Percentiles rank a stretch among this genome's conserved stretches.
Conservation (phyloP, 2,797 vertebrate species). For the Morelia viridis region DNA sequence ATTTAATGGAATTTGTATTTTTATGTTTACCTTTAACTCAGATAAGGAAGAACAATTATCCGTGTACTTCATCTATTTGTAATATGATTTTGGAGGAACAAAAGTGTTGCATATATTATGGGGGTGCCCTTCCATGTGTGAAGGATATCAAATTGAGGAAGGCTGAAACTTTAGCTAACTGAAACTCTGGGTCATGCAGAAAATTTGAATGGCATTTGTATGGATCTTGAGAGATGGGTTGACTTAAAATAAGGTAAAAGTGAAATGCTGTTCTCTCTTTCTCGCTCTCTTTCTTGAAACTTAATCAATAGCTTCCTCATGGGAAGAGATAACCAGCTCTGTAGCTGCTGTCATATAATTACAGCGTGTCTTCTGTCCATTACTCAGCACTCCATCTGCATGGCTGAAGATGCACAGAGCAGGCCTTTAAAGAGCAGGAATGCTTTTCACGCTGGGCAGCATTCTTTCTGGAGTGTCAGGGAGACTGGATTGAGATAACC, state of each 20-base stretch:
- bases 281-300: conserved; percentile 32
- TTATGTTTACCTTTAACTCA: neutral
- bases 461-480: conserved; percentile 39
- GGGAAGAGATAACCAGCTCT: conserved; percentile 46
- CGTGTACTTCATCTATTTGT: neutral
- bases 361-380: conserved; percentile 46
- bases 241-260: neutral
- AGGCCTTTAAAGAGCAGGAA: conserved; percentile 29
- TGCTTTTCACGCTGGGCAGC: neutral
- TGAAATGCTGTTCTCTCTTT: neutral
- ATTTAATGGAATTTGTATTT: neutral
- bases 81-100: neutral
- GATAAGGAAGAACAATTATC: neutral
- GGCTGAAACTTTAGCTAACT: neutral
- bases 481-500: neutral
- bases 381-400: conserved; percentile 51
- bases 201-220: neutral
- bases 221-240: neutral
- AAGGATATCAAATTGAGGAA: neutral
- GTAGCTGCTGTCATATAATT: conserved; percentile 33
- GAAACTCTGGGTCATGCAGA: neutral
- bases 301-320: conserved; percentile 41
- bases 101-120: neutral
- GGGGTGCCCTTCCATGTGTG: neutral
- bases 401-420: conserved; percentile 32